Evolutionary conservation across 1,140 invertebrate genomes (phyloP), one percentile per base, ranked within the genome.

Genomic region (Pseudomyrmex concolor): DNA sequence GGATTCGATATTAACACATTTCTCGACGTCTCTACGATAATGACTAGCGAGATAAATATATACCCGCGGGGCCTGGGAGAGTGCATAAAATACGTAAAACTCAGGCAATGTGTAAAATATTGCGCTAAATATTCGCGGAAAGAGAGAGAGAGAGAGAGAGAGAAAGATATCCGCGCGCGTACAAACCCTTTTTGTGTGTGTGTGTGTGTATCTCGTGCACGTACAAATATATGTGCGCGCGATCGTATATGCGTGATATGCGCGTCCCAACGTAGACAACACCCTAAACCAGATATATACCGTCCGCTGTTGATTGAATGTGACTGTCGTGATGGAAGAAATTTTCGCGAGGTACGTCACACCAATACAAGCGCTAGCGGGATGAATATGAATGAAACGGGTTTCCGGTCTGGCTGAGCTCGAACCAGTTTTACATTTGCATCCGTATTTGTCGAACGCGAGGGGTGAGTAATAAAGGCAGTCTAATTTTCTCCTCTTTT

Each of bases 361-460:
- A 67, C 84, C 89, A 68, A 72, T 89, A 85, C 77, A 63, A 43
- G 10, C 66, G 34, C 78, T 25, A 67, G 60, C 63, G 54, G 86
- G 82, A 90, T 90, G 89, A 90, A 89, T 90, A 90, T 89, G 88
- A 90, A 90, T 89, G 88, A 90, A 90, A 88, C 86, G 73, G 84
- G 73, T 90, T 90, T 89, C 76, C 84, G 76, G 86, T 90, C 86
- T 81, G 86, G 84, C 82, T 89, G 89, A 90, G 85, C 64, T 60
- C 70, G 73, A 63, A 72, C 68, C 84, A 85, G 87, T 87, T 88
- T 88, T 87, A 85, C 78, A 85, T 85, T 89, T 83, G 86, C 87
- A 86, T 88, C 59, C 81, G 81, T 89, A 89, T 89, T 89, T 86
- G 81, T 86, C 78, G 84, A 88, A 89, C 80, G 81, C 71, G 64